Evolutionary conservation across 2,113 vertebrate species (phyloP), one percentile per base, ranked within the genome.

Genomic region (Cheirogaleus medius): DNA sequence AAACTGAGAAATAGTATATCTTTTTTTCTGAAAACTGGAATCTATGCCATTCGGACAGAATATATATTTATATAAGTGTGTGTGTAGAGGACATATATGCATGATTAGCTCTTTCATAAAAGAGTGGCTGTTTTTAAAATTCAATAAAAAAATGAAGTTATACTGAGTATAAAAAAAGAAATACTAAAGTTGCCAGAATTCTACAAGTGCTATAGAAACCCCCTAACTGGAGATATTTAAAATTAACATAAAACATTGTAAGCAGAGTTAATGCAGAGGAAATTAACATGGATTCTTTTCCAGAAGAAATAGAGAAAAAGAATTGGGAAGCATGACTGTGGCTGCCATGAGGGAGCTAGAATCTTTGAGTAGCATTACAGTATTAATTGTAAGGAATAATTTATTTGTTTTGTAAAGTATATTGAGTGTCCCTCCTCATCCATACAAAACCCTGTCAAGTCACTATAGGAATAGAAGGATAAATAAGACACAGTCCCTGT

Each of bases 101-200:
- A 90, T 81, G 68, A 97, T 96, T 95, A 94, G 29, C 66, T 92
- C 85, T 95, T 98, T 94, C 94, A 87, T 95, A 87, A 82, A 92
- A 88, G 39, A 94, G 54, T 91, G 34, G 37, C 49, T 95, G 64
- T 76, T 76, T 82, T 4, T 86, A 97, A 98, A 97, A 89, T 97
- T 91, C 91, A 95, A 91, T 97, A 73, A 96, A 96, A 96, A 96
- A 97, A 89, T 84, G 68, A 95, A 94, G 73, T 95, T 91, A 89
- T 58, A 95, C 10, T 42, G 39, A 94, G 14, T 58, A 96, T 54
- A n/a, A 78, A 94, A 91, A 95, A 93, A 93, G 84, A 98, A 94
- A 97, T 93, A 94, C 18, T 88, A 10, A 95, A 82, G 21, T 97
- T 94, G 47, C 73, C 89, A 97, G 86, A 95, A 96, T 80, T 91